phyloP scores from a whole-genome alignment of 2,888 invertebrate genomes.

The Rhagium mordax region DNA sequence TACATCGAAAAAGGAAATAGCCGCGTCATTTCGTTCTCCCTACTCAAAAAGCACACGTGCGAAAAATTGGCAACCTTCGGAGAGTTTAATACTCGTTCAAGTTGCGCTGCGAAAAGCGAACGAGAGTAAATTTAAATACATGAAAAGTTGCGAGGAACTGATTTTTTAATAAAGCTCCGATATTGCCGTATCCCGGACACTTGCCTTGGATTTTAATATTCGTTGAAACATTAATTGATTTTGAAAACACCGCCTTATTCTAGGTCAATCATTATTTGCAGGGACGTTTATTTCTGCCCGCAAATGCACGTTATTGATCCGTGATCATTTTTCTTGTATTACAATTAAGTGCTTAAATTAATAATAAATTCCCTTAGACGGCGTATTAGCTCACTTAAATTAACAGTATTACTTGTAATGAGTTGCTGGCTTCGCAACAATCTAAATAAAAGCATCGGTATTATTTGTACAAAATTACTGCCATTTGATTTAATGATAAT shows the following conservation, averaged over 20 bases:
- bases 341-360: too few relatives aligned
- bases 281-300: too few relatives aligned
- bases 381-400: too few relatives aligned
- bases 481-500: too few relatives aligned
- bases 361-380: too few relatives aligned
- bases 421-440: too few relatives aligned
- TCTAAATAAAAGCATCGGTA: too few relatives aligned
- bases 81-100: constrained; percentile 15
- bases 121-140: constrained; percentile 37
- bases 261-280: not conserved
- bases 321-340: not conserved
- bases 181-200: constrained; percentile 30
- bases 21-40: constrained; percentile 42
- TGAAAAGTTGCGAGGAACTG: constrained; percentile 37
- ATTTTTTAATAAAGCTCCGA: constrained; percentile 47
- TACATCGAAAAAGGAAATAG: constrained; percentile 48
- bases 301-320: not conserved
- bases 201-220: constrained; percentile 22
- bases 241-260: not conserved
- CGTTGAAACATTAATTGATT: not conserved
- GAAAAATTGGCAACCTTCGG: constrained; percentile 52
- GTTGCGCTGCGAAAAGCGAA: constrained; percentile 10
- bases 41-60: constrained; percentile 51
- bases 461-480: too few relatives aligned
- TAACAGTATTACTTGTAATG: too few relatives aligned